Evolutionary conservation across 2,888 invertebrate species (phyloP).

Genomic region (Eumacrocentrus americanus): DNA sequence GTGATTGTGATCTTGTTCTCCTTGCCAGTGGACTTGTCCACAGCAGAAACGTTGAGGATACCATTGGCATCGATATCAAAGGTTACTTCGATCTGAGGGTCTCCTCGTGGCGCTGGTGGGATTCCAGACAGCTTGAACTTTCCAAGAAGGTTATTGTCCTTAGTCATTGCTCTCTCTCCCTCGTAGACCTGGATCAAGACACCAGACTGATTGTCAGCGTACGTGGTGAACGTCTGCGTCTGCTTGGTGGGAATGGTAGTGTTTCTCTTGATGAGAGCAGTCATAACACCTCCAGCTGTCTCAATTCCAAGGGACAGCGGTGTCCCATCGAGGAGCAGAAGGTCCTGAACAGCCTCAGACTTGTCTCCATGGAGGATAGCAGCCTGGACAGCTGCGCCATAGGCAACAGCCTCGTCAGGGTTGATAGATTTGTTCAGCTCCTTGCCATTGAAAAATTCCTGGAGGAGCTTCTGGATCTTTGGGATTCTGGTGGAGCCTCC

Average conservation of each 20-base stretch:
- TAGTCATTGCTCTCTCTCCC: slow-evolving; percentile 86
- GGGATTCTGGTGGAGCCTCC: slow-evolving; percentile 73
- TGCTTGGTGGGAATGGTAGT: slow-evolving; percentile 81
- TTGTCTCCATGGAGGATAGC: slow-evolving; percentile 69
- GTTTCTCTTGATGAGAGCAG: slow-evolving; percentile 83
- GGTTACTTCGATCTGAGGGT: no score
- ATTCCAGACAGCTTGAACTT: slow-evolving; percentile 83
- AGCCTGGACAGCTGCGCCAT: slow-evolving; percentile 74
- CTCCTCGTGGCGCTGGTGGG: slow-evolving; percentile 83
- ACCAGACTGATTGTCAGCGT: slow-evolving; percentile 89
- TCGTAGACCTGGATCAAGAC: slow-evolving; percentile 84
- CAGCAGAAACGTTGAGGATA: slow-evolving; percentile 80
- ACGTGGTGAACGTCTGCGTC: slow-evolving; percentile 84
- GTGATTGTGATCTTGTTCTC: slow-evolving; percentile 84
- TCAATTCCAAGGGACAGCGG: slow-evolving; percentile 81
- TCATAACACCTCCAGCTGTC: slow-evolving; percentile 85
- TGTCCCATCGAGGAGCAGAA: slow-evolving; percentile 81
- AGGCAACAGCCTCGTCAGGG: no score
- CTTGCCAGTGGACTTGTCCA: slow-evolving; percentile 76
- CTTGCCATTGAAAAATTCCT: slow-evolving; percentile 71
- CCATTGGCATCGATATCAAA: no score
- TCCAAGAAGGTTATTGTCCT: no score
- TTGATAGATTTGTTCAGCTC: slow-evolving; percentile 75
- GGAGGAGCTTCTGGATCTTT: slow-evolving; percentile 74
- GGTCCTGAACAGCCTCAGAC: slow-evolving; percentile 70